phyloP scores from a whole-genome alignment of 37 sponge, comb jelly and placozoan genomes.

The Cliona cf. orientalis region DNA sequence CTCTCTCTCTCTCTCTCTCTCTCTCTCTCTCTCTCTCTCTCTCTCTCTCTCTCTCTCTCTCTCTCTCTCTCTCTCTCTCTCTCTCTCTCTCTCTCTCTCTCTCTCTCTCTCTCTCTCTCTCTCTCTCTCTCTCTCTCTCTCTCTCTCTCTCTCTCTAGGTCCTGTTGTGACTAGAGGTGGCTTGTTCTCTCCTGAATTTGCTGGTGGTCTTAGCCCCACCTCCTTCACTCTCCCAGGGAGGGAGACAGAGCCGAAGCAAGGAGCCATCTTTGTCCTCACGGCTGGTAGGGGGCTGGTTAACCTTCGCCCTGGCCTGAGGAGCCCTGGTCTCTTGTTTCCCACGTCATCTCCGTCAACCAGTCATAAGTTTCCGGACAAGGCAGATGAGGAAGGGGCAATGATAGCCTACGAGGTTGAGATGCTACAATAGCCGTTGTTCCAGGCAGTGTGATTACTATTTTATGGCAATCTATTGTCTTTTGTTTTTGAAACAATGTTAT shows the following conservation, averaged over 20 bases:
- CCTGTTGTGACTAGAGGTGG: not conserved
- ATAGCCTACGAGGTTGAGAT: conserved; percentile 45
- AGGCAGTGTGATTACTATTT: no score
- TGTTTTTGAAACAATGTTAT: no score
- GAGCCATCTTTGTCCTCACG: conserved; percentile 65
- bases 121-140: no score
- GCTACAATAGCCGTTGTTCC: no score
- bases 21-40: not conserved
- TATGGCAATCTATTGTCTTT: no score
- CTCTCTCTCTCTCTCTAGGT: no score
- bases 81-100: not conserved
- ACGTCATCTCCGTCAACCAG: not conserved
- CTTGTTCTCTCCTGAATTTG: not conserved
- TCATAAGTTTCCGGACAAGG: not conserved
- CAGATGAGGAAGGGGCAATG: conserved; percentile 22
- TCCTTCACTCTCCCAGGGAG: not conserved
- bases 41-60: not conserved
- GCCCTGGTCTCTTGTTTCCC: not conserved
- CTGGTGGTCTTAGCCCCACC: not conserved
- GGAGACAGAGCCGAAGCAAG: not conserved
- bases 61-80: not conserved
- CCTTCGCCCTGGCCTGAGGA: conserved; percentile 19
- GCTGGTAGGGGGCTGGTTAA: conserved; percentile 58
- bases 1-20: no score
- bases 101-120: no score